These are phyloP conservation scores for Hemicentrotus pulcherrimus DNA, from an alignment of 35 echinoderm and acorn worm genomes.

Conservation along the genomic window DNA sequence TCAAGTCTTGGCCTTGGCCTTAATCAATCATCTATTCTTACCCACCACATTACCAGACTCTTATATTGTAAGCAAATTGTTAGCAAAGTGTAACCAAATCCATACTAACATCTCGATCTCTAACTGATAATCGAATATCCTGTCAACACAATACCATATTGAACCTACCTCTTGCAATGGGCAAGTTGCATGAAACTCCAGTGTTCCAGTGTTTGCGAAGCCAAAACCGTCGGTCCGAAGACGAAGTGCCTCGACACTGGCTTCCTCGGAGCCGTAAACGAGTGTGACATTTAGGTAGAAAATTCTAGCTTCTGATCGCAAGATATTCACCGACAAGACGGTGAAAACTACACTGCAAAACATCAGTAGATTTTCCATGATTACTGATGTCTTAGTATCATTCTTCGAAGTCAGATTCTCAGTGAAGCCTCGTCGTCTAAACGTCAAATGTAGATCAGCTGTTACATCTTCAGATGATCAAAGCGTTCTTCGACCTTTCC, in stretches of 20 bases:
- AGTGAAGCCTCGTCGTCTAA: not conserved
- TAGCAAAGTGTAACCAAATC: too few relatives aligned
- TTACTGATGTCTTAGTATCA: not conserved
- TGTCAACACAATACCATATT: too few relatives aligned
- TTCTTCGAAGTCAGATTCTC: not conserved
- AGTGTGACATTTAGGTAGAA: slow-evolving; percentile 32
- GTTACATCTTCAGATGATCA: not conserved
- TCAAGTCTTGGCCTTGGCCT: too few relatives aligned
- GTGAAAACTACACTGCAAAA: not conserved
- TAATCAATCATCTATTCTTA: too few relatives aligned
- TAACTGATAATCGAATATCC: too few relatives aligned
- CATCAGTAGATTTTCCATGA: not conserved
- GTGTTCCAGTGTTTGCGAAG: slow-evolving; percentile 26
- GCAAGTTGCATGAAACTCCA: slow-evolving; percentile 25
- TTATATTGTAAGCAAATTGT: too few relatives aligned
- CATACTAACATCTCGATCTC: too few relatives aligned
- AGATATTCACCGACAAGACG: not conserved
- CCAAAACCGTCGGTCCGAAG: slow-evolving; percentile 23
- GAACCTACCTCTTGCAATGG: not conserved
- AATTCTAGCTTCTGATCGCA: not conserved
- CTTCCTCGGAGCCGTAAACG: not conserved
- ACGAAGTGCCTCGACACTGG: slow-evolving; percentile 11
- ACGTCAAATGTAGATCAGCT: not conserved
- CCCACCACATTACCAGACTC: too few relatives aligned
- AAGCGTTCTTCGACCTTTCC: not conserved